Evolutionary conservation across 2,888 invertebrate species (phyloP).

Genomic region (Notodonta dromedarius): DNA sequence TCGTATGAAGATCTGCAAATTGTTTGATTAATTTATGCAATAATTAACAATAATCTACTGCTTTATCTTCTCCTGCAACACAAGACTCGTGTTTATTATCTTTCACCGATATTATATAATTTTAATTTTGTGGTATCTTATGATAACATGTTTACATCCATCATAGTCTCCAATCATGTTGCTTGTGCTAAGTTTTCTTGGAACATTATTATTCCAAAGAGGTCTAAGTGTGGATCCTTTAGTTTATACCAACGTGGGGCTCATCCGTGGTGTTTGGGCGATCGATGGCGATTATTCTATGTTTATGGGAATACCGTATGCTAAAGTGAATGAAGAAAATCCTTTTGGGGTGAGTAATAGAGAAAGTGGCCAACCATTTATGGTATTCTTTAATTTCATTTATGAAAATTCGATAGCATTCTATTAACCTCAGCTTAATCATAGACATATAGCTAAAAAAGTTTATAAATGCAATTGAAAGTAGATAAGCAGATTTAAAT

Average conservation of each 20-base stretch:
- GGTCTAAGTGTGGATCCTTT: slow-evolving; percentile 10
- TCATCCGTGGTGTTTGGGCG: slow-evolving; percentile 23
- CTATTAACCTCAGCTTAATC: too few relatives aligned
- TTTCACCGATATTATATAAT: not conserved
- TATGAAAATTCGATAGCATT: too few relatives aligned
- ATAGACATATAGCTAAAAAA: too few relatives aligned
- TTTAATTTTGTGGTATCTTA: not conserved
- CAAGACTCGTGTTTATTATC: not conserved
- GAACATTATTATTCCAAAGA: slow-evolving; percentile 10
- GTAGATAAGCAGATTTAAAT: too few relatives aligned
- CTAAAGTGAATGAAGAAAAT: slow-evolving; percentile 31
- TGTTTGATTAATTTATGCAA: too few relatives aligned
- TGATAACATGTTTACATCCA: not conserved
- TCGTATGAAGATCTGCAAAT: too few relatives aligned
- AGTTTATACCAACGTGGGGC: slow-evolving; percentile 23
- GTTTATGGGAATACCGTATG: slow-evolving; percentile 44
- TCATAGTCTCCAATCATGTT: not conserved
- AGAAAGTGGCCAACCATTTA: too few relatives aligned
- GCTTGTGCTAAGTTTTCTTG: not conserved
- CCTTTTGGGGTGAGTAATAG: slow-evolving; percentile 34
- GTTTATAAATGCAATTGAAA: too few relatives aligned
- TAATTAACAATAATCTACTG: not conserved
- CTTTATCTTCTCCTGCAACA: not conserved
- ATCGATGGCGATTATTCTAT: slow-evolving; percentile 29
- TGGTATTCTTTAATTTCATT: too few relatives aligned